A percentile compares a stretch with the other conserved stretches of the same genome.
These are phyloP conservation scores for Enteromius anoplus DNA, from an alignment of 2,797 vertebrate species.

Conservation along the genomic window DNA sequence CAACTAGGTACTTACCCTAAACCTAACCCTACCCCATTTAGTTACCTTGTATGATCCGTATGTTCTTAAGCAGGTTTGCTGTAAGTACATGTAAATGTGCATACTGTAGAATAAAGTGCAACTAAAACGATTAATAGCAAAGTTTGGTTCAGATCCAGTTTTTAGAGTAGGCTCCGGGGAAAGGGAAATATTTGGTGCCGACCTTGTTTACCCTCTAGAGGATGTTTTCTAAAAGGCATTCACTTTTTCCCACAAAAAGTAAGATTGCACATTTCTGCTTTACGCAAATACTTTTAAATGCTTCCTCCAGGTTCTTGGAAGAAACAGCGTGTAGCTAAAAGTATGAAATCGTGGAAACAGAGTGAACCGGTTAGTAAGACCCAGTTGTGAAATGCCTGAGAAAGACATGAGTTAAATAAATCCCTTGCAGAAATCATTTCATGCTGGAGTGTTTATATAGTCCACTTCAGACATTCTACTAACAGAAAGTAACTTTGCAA, in stretches of 20 bases:
- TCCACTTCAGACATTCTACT: no score
- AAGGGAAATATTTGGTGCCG: neutral
- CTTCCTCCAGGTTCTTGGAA: conserved; percentile 8
- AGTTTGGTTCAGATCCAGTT: neutral
- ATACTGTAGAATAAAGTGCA: no score
- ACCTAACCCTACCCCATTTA: no score
- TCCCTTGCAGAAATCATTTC: neutral
- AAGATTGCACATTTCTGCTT: neutral
- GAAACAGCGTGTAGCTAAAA: neutral
- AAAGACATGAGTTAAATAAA: conserved; percentile 24
- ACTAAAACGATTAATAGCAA: neutral
- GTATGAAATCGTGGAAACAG: conserved; percentile 5
- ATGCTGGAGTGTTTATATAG: neutral
- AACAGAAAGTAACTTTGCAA: no score
- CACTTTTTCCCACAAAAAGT: neutral
- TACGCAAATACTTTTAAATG: conserved; percentile 13
- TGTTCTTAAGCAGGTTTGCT: no score
- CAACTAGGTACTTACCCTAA: no score
- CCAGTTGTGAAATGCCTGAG: conserved; percentile 33
- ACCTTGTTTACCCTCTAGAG: neutral
- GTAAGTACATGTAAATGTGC: no score
- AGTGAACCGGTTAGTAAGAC: neutral
- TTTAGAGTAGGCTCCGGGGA: neutral
- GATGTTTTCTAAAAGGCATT: neutral
- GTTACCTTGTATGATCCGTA: no score